These are phyloP conservation scores for Calliopsis andreniformis DNA, from an alignment of 1,140 invertebrate genomes.

Conservation along the genomic window DNA sequence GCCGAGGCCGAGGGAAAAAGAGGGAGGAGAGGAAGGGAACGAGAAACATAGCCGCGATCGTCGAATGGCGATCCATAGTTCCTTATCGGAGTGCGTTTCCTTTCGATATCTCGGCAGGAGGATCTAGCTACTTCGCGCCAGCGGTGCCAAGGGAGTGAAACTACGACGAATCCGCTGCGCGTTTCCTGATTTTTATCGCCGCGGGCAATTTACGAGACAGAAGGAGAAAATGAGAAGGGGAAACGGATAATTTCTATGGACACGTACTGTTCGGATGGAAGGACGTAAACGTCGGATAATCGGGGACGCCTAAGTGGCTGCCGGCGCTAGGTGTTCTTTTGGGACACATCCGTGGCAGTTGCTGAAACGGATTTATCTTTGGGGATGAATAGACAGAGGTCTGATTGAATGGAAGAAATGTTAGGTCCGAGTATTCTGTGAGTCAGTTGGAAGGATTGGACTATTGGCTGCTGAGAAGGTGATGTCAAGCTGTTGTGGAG, in stretches of 20 bases:
- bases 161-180: constrained; percentile 40
- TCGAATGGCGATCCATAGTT: constrained; percentile 47
- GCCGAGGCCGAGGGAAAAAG: neutral
- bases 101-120: constrained; percentile 56
- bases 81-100: constrained; percentile 60
- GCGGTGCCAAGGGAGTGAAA: constrained; percentile 33
- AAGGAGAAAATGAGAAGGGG: constrained; percentile 48
- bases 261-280: constrained; percentile 7
- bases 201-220: constrained; percentile 58
- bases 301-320: neutral
- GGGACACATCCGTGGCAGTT: constrained; percentile 1
- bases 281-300: constrained; percentile 31
- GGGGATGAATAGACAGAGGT: neutral
- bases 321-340: neutral
- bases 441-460: too few relatives aligned
- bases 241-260: constrained; percentile 56
- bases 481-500: too few relatives aligned
- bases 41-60: constrained; percentile 44
- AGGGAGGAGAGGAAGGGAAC: neutral
- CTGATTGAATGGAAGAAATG: neutral
- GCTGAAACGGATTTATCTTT: constrained; percentile 26
- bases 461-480: too few relatives aligned
- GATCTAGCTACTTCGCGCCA: constrained; percentile 38
- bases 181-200: constrained; percentile 67
- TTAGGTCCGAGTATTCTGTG: too few relatives aligned